These are phyloP conservation scores for Drosophila meridiana DNA, from an alignment of 2,888 invertebrate species.

Conservation along the genomic window DNA sequence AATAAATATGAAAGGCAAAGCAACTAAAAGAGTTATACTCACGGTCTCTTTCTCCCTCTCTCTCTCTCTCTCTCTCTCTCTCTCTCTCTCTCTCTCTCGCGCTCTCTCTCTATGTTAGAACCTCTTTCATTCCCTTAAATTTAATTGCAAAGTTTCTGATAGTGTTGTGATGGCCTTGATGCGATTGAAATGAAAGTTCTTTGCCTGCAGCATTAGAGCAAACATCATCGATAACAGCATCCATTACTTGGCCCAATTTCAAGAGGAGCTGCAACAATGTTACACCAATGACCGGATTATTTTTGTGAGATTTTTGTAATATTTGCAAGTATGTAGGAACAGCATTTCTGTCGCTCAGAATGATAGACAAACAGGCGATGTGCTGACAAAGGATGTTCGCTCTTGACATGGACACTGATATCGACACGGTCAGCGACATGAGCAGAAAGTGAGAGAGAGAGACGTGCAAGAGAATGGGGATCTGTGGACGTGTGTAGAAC, in stretches of 20 bases:
- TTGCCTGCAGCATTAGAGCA: slow-evolving; percentile 45
- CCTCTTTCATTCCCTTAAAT: too few species aligned
- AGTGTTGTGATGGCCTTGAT: neutral
- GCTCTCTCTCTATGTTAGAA: neutral
- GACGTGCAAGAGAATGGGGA: slow-evolving; percentile 30
- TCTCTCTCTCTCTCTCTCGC: neutral
- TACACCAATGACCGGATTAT: slow-evolving; percentile 15
- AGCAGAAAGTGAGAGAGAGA: neutral
- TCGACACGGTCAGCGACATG: slow-evolving; percentile 31
- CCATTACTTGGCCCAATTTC: slow-evolving; percentile 57
- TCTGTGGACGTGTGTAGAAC: slow-evolving; percentile 73
- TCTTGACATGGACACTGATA: slow-evolving; percentile 39
- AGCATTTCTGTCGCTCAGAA: slow-evolving; percentile 46
- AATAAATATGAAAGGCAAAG: neutral
- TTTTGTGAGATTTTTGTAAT: slow-evolving; percentile 46
- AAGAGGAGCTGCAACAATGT: slow-evolving; percentile 16
- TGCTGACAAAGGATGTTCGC: slow-evolving; percentile 74
- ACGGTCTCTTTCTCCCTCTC: neutral
- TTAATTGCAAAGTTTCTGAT: slow-evolving; percentile 11
- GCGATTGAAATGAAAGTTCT: slow-evolving; percentile 1
- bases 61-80: neutral
- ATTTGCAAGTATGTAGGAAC: slow-evolving; percentile 60
- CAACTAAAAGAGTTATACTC: neutral
- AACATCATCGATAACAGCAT: slow-evolving; percentile 70
- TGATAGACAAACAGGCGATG: slow-evolving; percentile 75